Percentiles rank a stretch among this genome's conserved stretches.
These are phyloP conservation scores for Brassicogethes aeneus DNA, from an alignment of 2,888 invertebrate genomes.

Conservation along the genomic window DNA sequence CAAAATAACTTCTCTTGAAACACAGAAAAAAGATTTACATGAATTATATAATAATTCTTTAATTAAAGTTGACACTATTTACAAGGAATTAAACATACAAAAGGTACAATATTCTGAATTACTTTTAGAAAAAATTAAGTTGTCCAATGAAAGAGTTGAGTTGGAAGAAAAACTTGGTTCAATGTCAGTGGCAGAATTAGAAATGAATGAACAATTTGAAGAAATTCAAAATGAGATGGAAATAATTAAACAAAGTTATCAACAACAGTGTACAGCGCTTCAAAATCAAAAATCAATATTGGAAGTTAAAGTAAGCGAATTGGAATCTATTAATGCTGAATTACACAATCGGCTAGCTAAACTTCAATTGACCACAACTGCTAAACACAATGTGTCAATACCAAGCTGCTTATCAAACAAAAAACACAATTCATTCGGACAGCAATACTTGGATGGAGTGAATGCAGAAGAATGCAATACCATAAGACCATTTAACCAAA, in stretches of 20 bases:
- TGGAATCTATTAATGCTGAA: slow-evolving; percentile 38
- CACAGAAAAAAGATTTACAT: not conserved
- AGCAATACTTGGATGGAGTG: slow-evolving; percentile 21
- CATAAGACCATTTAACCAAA: slow-evolving; percentile 5
- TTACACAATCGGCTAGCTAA: slow-evolving; percentile 35
- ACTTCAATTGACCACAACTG: slow-evolving; percentile 20
- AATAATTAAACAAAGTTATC: slow-evolving; percentile 26
- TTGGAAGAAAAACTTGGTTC: slow-evolving; percentile 57
- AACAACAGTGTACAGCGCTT: slow-evolving; percentile 28
- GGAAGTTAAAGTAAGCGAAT: slow-evolving; percentile 36
- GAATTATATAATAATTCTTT: no score
- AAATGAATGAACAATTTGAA: slow-evolving; percentile 36
- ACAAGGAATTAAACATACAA: not conserved
- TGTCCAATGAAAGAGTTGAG: slow-evolving; percentile 59
- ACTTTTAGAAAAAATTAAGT: slow-evolving; percentile 62
- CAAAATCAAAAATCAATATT: slow-evolving; percentile 43
- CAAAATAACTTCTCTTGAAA: slow-evolving; percentile 26
- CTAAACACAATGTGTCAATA: slow-evolving; percentile 11
- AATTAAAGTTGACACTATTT: not conserved
- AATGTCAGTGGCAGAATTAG: slow-evolving; percentile 44
- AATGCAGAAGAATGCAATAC: slow-evolving; percentile 6
- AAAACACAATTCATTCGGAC: slow-evolving; percentile 5
- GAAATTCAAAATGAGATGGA: slow-evolving; percentile 31
- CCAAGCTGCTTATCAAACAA: slow-evolving; percentile 15
- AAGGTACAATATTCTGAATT: slow-evolving; percentile 61